Conservation (phyloP, 2,113 vertebrate species). For the Aspiorhynchus laticeps region DNA sequence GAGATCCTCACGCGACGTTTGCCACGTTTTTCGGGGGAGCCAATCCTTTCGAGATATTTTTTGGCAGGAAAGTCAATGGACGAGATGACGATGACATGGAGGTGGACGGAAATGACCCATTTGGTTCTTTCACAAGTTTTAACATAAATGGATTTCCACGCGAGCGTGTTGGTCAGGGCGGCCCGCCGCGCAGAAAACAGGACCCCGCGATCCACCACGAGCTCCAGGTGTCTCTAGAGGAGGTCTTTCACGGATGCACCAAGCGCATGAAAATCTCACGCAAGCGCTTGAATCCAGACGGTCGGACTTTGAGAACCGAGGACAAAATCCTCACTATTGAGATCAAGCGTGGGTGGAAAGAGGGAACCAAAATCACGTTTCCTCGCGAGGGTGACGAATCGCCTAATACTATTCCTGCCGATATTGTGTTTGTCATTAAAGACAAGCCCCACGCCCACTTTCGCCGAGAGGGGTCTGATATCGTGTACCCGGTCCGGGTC, state of each 20-base stretch:
- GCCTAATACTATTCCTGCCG: constrained; percentile 89
- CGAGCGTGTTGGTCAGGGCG: constrained; percentile 85
- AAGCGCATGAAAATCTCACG: constrained; percentile 98
- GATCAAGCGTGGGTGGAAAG: constrained; percentile 98
- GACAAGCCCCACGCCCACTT: constrained; percentile 95
- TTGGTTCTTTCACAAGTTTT: constrained; percentile 89
- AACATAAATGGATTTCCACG: constrained; percentile 95
- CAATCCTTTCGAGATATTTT: constrained; percentile 98
- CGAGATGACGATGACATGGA: constrained; percentile 96
- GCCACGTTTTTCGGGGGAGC: constrained; percentile 96
- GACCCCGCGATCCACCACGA: constrained; percentile 96
- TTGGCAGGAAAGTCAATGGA: constrained; percentile 88
- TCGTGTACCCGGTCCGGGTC: constrained; percentile 91
- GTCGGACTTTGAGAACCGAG: constrained; percentile 88
- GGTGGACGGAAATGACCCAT: constrained; percentile 89
- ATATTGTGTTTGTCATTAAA: constrained; percentile 98
- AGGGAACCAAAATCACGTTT: constrained; percentile 99
- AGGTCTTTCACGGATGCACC: constrained; percentile 93
- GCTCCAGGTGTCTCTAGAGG: constrained; percentile 92
- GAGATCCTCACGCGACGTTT: constrained; percentile 96
- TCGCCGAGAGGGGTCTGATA: constrained; percentile 94
- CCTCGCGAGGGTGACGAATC: constrained; percentile 95
- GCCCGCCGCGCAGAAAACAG: constrained; percentile 86
- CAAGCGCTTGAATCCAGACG: constrained; percentile 92
- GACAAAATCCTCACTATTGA: constrained; percentile 98